Evolutionary conservation across 2,888 invertebrate species (phyloP).

Genomic region (Spisula subtruncata): DNA sequence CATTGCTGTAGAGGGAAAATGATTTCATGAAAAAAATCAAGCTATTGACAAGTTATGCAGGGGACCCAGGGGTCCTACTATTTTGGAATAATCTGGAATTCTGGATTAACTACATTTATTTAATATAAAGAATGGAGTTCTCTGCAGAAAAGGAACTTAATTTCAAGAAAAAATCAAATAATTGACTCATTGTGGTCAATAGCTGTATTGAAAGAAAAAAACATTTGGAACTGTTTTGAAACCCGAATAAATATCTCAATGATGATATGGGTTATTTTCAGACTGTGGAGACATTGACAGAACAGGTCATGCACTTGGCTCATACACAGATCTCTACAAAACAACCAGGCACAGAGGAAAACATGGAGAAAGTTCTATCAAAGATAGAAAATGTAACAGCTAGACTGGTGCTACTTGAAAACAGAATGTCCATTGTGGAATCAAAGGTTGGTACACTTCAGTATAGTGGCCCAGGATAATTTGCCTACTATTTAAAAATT

Average conservation of each 20-base stretch:
- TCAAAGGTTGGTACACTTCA: slow-evolving; percentile 70
- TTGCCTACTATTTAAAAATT: too few species aligned
- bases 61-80: too few species aligned
- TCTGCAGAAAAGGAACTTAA: too few species aligned
- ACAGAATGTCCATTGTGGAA: slow-evolving; percentile 76
- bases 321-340: slow-evolving; percentile 20
- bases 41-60: too few species aligned
- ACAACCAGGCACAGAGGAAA: background rate
- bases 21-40: too few species aligned
- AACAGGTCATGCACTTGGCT: slow-evolving; percentile 48
- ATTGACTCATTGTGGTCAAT: too few species aligned
- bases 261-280: background rate
- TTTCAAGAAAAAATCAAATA: too few species aligned
- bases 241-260: background rate
- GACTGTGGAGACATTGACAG: slow-evolving; percentile 49
- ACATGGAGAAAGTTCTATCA: slow-evolving; percentile 31
- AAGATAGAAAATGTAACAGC: slow-evolving; percentile 75
- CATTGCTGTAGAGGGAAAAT: too few species aligned
- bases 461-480: too few species aligned
- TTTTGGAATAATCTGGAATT: background rate
- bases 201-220: too few species aligned
- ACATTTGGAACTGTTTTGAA: background rate
- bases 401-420: slow-evolving; percentile 74
- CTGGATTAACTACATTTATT: too few species aligned
- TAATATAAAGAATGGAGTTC: too few species aligned